Evolutionary conservation across 2,888 invertebrate genomes (phyloP), one percentile per base, ranked within the genome.

Genomic region (Druceiella hillmani): DNA sequence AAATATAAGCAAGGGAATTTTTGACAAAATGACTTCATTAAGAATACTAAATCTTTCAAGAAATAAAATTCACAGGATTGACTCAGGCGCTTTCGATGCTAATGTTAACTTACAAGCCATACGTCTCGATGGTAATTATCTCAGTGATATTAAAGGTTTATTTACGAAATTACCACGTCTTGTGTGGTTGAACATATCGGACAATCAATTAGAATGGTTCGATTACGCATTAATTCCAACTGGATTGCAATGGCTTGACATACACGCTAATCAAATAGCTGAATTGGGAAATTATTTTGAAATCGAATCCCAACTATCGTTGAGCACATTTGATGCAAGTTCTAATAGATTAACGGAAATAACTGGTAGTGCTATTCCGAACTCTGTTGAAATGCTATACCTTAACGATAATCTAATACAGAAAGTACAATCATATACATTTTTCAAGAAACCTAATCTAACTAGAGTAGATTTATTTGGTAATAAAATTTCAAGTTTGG

Each of bases 221-320:
- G 87, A 89, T 66, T 89, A 88, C 61, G 83, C 86, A 38, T 78
- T 87, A 64, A 83, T 90, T 61, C 89, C 89, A 44, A 84, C 83
- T 49, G 81, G 84, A 57, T 71, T 90, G 52, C 83, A 87, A 66
- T 87, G 87, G 84, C 67, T 90, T 52, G 88, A 90, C 66, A 81
- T 89, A 55, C 87, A 87, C 56, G 78, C 84, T 47, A 90, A 90
- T 68, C 80, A 82, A 64, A 87, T 90, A 49, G 78, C 78, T 51
- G 85, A 85, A 63, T 74, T 90, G 50, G 87, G 87, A 50, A 89
- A 89, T 71, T 86, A 87, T 63, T 84, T 84, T 57, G 87, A 87
- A 62, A 81, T 87, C 55, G 86, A 87, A 70, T 82, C 83, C 41
- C 81, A 84, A 54, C 67, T 87, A 50, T 83, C 84, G 48, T 70